phyloP scores from a whole-genome alignment of 2,888 invertebrate species.

The Perizoma flavofasciatum region DNA sequence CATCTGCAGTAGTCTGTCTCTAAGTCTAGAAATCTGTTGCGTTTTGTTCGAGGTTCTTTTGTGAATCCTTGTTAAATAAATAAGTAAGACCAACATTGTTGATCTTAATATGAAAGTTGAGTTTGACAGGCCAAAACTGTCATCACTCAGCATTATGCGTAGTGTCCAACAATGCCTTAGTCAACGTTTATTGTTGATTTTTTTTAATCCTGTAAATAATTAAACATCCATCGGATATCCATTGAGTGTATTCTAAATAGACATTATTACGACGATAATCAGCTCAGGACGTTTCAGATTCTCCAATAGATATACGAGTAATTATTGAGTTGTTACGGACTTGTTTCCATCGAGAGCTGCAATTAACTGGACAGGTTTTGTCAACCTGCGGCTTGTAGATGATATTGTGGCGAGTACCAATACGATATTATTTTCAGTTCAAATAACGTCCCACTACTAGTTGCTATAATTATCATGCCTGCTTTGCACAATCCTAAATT shows the following conservation, averaged over 20 bases:
- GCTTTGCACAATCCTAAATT: too few relatives aligned
- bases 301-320: slow-evolving; percentile 15
- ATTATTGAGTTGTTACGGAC: slow-evolving; percentile 22
- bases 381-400: neutral
- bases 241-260: neutral
- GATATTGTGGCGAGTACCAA: neutral
- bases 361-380: slow-evolving; percentile 10
- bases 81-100: neutral
- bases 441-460: too few relatives aligned
- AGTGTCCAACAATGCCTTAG: too few relatives aligned
- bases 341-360: slow-evolving; percentile 8
- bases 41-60: too few relatives aligned
- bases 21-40: too few relatives aligned
- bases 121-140: too few relatives aligned
- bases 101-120: too few relatives aligned
- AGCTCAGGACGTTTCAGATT: slow-evolving; percentile 7
- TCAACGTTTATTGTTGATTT: too few relatives aligned
- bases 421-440: neutral
- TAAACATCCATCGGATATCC: neutral
- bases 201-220: neutral
- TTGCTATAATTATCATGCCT: too few relatives aligned
- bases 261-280: neutral
- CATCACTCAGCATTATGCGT: too few relatives aligned
- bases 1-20: too few relatives aligned
- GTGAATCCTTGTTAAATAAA: too few relatives aligned